Percentiles rank a stretch among this genome's conserved stretches.
Evolutionary conservation across 2,797 vertebrate species (phyloP).

Genomic region (Semaprochilodus insignis): DNA sequence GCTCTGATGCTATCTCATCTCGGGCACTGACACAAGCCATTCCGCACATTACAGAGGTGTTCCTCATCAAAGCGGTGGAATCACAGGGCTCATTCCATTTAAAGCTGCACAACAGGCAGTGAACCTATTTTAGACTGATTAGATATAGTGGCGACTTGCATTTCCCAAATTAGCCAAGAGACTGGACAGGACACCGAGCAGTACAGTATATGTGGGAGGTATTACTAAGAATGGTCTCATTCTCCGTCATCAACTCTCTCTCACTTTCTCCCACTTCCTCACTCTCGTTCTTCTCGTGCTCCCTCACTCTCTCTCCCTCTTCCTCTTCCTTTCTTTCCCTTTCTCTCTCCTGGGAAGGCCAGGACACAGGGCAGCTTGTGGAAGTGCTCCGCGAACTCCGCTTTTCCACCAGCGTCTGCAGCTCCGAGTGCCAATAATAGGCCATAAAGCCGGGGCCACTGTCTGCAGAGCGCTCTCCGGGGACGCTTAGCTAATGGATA

Average conservation of each 20-base stretch:
- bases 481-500: conserved; percentile 80
- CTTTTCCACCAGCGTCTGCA: conserved; percentile 38
- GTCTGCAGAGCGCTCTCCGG: conserved; percentile 67
- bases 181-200: not conserved
- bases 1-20: conserved; percentile 11
- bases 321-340: conserved; percentile 1
- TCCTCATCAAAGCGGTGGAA: conserved; percentile 35
- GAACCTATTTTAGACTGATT: not conserved
- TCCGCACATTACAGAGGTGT: conserved; percentile 11
- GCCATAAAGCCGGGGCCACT: conserved; percentile 28
- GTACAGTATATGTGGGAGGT: not conserved
- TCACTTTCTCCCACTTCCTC: not conserved
- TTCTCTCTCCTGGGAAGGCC: conserved; percentile 6
- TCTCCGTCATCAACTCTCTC: not conserved
- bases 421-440: conserved; percentile 53
- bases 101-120: not conserved
- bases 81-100: not conserved
- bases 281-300: not conserved
- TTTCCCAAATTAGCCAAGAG: not conserved
- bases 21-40: not conserved
- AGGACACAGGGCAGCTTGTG: conserved; percentile 1
- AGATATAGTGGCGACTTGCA: not conserved
- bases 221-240: not conserved
- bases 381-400: conserved; percentile 36
- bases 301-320: not conserved